These are phyloP conservation scores for Hecatera dysodea DNA, from an alignment of 2,888 invertebrate species.

Conservation along the genomic window DNA sequence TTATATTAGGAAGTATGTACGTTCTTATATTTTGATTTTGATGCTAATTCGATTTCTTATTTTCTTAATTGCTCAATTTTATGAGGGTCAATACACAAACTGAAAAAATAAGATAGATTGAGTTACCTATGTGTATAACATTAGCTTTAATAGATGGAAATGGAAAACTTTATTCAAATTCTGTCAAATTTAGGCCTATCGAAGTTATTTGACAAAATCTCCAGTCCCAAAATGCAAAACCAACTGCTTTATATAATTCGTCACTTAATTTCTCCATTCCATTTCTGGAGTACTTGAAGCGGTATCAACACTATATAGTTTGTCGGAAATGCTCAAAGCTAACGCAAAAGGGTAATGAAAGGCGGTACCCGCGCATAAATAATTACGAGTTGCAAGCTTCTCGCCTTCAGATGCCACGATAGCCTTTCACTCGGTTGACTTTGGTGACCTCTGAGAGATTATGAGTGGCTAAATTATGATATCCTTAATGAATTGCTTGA, in stretches of 20 bases:
- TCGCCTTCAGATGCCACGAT: constrained; percentile 38
- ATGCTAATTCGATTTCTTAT: too few relatives aligned
- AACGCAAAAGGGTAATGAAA: constrained; percentile 49
- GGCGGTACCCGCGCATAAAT: constrained; percentile 48
- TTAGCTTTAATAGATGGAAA: too few relatives aligned
- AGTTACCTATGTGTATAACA: too few relatives aligned
- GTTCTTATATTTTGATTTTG: too few relatives aligned
- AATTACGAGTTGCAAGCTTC: constrained; percentile 49
- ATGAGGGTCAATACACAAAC: too few relatives aligned
- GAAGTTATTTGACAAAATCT: neutral
- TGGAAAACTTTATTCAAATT: too few relatives aligned
- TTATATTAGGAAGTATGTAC: too few relatives aligned
- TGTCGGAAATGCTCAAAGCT: constrained; percentile 46
- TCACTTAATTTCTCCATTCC: constrained; percentile 35
- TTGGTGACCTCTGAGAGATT: constrained; percentile 40
- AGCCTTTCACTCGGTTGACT: constrained; percentile 3
- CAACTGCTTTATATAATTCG: constrained; percentile 20
- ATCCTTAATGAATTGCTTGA: too few relatives aligned
- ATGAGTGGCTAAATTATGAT: constrained; percentile 20
- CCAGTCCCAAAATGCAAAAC: constrained; percentile 29
- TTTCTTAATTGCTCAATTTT: too few relatives aligned
- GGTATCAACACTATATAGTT: constrained; percentile 46
- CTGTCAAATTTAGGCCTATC: neutral
- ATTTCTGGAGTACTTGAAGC: constrained; percentile 35
- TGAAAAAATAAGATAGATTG: too few relatives aligned